These are phyloP conservation scores for Sinelater perroti DNA, from an alignment of 2,888 invertebrate species.

Conservation along the genomic window DNA sequence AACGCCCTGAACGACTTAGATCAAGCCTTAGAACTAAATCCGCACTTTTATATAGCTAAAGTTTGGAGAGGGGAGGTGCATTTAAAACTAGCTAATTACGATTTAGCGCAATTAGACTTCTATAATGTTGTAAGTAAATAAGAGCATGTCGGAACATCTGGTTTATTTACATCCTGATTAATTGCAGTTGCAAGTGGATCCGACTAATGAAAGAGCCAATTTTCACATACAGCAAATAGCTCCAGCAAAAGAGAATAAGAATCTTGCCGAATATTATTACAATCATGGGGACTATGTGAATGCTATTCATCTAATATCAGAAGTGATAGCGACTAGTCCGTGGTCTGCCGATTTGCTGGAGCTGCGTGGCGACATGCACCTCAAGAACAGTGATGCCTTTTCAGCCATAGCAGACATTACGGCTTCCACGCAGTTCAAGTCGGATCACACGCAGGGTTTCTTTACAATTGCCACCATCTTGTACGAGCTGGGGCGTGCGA, in stretches of 20 bases:
- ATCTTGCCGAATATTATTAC: slow-evolving; percentile 71
- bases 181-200: slow-evolving; percentile 72
- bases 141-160: too few relatives aligned
- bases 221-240: slow-evolving; percentile 73
- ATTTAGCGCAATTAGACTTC: slow-evolving; percentile 84
- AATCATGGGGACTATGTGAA: slow-evolving; percentile 64
- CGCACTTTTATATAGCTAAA: slow-evolving; percentile 91
- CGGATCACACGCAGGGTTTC: slow-evolving; percentile 91
- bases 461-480: slow-evolving; percentile 83
- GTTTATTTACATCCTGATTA: not conserved
- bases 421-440: slow-evolving; percentile 86
- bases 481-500: slow-evolving; percentile 91
- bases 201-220: slow-evolving; percentile 79
- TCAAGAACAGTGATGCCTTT: slow-evolving; percentile 78
- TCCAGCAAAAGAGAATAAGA: slow-evolving; percentile 70
- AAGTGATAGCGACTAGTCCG: slow-evolving; percentile 82
- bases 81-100: slow-evolving; percentile 87
- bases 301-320: slow-evolving; percentile 72
- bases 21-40: slow-evolving; percentile 90
- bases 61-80: slow-evolving; percentile 82
- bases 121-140: slow-evolving; percentile 79
- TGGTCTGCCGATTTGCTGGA: slow-evolving; percentile 89
- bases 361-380: slow-evolving; percentile 85
- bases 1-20: slow-evolving; percentile 95
- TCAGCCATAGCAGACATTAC: slow-evolving; percentile 92